Evolutionary conservation across 2,113 vertebrate genomes (phyloP).

Genomic region (Macquaria australasica): DNA sequence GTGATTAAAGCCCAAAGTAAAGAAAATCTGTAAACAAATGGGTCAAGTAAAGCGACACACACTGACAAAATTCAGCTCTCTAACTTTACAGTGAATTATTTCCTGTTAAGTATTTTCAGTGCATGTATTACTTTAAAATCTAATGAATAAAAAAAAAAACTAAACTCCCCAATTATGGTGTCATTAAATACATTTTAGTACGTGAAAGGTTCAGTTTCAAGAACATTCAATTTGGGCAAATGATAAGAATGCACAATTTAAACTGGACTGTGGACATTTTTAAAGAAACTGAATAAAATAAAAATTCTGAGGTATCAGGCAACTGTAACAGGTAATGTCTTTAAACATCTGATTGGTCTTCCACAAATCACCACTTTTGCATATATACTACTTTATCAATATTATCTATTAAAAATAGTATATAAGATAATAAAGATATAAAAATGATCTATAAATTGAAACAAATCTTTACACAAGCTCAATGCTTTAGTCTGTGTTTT

Average conservation of each 20-base stretch:
- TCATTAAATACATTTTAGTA: constrained; percentile 24
- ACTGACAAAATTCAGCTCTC: not conserved
- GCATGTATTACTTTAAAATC: constrained; percentile 31
- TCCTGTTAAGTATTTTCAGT: constrained; percentile 6
- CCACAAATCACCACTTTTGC: not conserved
- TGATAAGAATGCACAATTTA: constrained; percentile 6
- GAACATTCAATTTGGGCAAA: constrained; percentile 25
- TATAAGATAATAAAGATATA: not conserved
- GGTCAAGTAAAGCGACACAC: not conserved
- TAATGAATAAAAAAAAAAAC: constrained; percentile 31
- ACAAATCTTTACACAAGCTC: constrained; percentile 3
- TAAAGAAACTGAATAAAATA: constrained; percentile 1
- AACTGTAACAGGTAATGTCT: not conserved
- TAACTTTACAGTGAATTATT: constrained; percentile 27
- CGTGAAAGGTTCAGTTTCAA: constrained; percentile 27
- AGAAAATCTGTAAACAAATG: constrained; percentile 34
- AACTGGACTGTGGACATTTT: constrained; percentile 11
- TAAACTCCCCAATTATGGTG: constrained; percentile 12
- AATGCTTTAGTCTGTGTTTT: not conserved
- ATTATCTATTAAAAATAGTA: constrained; percentile 2
- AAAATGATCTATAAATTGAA: not conserved
- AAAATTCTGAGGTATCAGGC: not conserved
- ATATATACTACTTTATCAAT: not conserved
- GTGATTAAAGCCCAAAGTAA: constrained; percentile 40
- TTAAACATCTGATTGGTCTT: constrained; percentile 6